These are phyloP conservation scores for Liparis tanakae DNA, from an alignment of 2,797 vertebrate species.

Conservation along the genomic window DNA sequence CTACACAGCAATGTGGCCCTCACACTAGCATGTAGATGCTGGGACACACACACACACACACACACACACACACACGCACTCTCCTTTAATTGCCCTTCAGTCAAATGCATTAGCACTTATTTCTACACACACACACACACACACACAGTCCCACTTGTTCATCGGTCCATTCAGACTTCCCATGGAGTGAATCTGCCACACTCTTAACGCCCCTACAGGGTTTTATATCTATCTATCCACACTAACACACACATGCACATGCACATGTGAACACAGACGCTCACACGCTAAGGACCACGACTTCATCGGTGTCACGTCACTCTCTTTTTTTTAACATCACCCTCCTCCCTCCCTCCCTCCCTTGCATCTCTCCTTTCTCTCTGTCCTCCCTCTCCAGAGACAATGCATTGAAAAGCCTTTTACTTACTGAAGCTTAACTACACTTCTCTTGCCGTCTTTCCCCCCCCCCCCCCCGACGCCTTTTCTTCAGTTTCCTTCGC, in stretches of 20 bases:
- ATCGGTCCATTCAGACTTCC: conserved; percentile 68
- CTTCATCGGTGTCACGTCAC: conserved; percentile 44
- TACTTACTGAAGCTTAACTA: conserved; percentile 39
- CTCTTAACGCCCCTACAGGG: conserved; percentile 26
- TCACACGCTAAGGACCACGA: conserved; percentile 49
- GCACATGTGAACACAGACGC: background rate
- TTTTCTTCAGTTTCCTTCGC: background rate
- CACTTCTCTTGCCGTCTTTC: background rate
- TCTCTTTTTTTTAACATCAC: conserved; percentile 24
- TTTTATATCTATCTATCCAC: background rate
- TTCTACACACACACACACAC: conserved; percentile 28
- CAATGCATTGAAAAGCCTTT: conserved; percentile 54
- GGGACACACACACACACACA: conserved; percentile 23
- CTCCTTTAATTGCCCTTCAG: conserved; percentile 75
- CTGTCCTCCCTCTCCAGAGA: conserved; percentile 34
- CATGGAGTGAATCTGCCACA: conserved; percentile 55
- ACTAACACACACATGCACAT: background rate
- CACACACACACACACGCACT: conserved; percentile 27
- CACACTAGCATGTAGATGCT: conserved; percentile 42
- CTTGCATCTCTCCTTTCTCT: conserved; percentile 7
- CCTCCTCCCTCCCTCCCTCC: background rate
- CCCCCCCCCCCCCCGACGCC: background rate
- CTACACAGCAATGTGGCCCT: conserved; percentile 42
- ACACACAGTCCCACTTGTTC: conserved; percentile 60
- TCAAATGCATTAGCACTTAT: conserved; percentile 59